A percentile compares a stretch with the other conserved stretches of the same genome.
These are phyloP conservation scores for Erebia palarica DNA, from an alignment of 2,888 invertebrate species.

Conservation along the genomic window DNA sequence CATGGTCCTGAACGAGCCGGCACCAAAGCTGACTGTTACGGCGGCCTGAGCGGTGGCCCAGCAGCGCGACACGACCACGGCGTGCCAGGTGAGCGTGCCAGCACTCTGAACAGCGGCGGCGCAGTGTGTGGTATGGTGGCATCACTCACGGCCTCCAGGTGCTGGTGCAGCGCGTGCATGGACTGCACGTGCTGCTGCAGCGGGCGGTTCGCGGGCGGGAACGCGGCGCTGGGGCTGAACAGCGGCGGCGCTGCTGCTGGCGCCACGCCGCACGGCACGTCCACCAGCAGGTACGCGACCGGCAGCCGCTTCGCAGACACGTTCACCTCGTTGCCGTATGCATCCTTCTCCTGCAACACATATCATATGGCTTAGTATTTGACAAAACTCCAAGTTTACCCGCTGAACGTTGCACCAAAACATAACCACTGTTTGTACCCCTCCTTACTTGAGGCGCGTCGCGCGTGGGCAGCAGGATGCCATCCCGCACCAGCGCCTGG, in stretches of 20 bases:
- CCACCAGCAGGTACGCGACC: slow-evolving; percentile 97
- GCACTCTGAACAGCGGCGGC: too few relatives aligned
- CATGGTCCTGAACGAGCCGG: too few relatives aligned
- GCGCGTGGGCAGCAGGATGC: too few relatives aligned
- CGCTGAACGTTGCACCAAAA: too few relatives aligned
- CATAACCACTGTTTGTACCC: too few relatives aligned
- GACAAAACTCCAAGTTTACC: too few relatives aligned
- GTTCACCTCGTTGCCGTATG: slow-evolving; percentile 98
- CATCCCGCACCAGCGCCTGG: too few relatives aligned
- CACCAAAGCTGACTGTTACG: too few relatives aligned
- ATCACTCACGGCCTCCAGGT: slow-evolving; percentile 48
- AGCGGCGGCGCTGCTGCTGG: slow-evolving; percentile 57
- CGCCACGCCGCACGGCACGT: slow-evolving; percentile 95
- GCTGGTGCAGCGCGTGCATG: slow-evolving; percentile 63
- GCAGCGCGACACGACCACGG: too few relatives aligned
- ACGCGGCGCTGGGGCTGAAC: slow-evolving; percentile 47
- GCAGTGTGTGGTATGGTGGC: too few relatives aligned
- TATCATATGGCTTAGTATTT: background rate
- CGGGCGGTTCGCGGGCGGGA: slow-evolving; percentile 68
- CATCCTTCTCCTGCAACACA: slow-evolving; percentile 92
- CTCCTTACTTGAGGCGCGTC: background rate
- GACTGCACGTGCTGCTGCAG: slow-evolving; percentile 60
- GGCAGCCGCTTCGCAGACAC: slow-evolving; percentile 96
- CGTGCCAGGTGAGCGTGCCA: too few relatives aligned
- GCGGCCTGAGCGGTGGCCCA: too few relatives aligned